Conservation (phyloP, 2,797 vertebrate genomes). For the Pelochelys cantorii region DNA sequence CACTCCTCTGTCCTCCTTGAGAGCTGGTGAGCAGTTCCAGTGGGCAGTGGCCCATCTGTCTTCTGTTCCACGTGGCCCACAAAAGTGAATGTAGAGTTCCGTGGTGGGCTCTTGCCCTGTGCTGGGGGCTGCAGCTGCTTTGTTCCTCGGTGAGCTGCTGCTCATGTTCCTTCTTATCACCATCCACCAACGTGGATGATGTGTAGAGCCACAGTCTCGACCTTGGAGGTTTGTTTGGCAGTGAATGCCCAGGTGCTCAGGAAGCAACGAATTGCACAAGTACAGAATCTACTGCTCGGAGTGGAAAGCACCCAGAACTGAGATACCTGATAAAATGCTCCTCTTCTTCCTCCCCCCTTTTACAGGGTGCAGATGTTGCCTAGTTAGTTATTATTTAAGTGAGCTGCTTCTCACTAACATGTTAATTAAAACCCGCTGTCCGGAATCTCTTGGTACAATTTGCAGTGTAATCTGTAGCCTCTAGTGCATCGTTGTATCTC, state of each 20-base stretch:
- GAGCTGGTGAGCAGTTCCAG: neutral
- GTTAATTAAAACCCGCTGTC: slow-evolving; percentile 94
- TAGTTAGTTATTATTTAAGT: slow-evolving; percentile 79
- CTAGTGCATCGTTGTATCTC: slow-evolving; percentile 98
- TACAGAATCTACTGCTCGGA: neutral
- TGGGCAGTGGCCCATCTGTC: neutral
- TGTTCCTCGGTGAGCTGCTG: too few relatives aligned
- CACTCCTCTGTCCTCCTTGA: neutral
- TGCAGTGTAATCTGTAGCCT: slow-evolving; percentile 92
- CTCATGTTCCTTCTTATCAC: neutral
- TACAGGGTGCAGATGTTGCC: slow-evolving; percentile 77
- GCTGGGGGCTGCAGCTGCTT: neutral
- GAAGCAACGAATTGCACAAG: neutral
- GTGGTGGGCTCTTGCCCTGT: fast-evolving
- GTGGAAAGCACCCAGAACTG: neutral
- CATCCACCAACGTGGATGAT: neutral
- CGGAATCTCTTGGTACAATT: slow-evolving; percentile 91
- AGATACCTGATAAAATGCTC: neutral
- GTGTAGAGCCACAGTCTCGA: neutral
- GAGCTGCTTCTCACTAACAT: slow-evolving; percentile 84
- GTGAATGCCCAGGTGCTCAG: neutral
- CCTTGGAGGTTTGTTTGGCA: neutral
- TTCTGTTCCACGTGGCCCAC: neutral
- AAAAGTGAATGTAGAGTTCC: neutral
- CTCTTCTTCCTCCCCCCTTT: slow-evolving; percentile 27